Percentiles rank a stretch among this genome's conserved stretches.
Conservation (phyloP, 2,888 invertebrate genomes). For the Acanthococcus lagerstroemiae region DNA sequence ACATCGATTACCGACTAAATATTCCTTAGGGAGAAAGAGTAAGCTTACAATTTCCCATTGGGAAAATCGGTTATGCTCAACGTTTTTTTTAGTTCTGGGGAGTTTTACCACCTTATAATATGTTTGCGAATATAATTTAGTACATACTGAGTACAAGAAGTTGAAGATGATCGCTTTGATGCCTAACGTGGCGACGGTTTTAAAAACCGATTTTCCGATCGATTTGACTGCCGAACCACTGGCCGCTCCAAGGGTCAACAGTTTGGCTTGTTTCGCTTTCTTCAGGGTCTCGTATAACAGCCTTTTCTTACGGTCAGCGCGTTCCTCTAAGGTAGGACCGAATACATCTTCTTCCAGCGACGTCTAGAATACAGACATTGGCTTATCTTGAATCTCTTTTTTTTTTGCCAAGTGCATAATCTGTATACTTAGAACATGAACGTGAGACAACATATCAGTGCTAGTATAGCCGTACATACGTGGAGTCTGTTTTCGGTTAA, state of each 20-base stretch:
- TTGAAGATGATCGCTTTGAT: slow-evolving; percentile 38
- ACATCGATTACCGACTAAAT: no score
- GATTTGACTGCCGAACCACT: slow-evolving; percentile 36
- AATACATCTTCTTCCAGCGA: slow-evolving; percentile 32
- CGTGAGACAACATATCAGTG: no score
- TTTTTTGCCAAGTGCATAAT: no score
- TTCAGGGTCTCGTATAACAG: slow-evolving; percentile 26
- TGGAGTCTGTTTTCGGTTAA: slow-evolving; percentile 5
- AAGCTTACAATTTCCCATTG: no score
- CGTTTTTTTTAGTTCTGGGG: no score
- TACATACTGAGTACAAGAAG: slow-evolving; percentile 38
- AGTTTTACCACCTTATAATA: no score
- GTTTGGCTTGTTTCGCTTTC: slow-evolving; percentile 32
- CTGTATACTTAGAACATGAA: no score
- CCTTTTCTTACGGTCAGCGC: slow-evolving; percentile 33
- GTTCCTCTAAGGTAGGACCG: slow-evolving; percentile 31
- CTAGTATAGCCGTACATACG: background rate
- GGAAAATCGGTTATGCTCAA: no score
- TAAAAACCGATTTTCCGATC: slow-evolving; percentile 37
- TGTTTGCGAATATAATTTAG: background rate
- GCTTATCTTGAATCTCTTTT: no score
- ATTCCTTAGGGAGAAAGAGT: no score
- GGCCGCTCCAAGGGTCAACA: slow-evolving; percentile 34
- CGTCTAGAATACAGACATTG: slow-evolving; percentile 19
- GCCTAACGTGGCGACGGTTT: slow-evolving; percentile 38